These are phyloP conservation scores for Varecia variegata DNA, from an alignment of 2,797 vertebrate genomes.

Conservation along the genomic window DNA sequence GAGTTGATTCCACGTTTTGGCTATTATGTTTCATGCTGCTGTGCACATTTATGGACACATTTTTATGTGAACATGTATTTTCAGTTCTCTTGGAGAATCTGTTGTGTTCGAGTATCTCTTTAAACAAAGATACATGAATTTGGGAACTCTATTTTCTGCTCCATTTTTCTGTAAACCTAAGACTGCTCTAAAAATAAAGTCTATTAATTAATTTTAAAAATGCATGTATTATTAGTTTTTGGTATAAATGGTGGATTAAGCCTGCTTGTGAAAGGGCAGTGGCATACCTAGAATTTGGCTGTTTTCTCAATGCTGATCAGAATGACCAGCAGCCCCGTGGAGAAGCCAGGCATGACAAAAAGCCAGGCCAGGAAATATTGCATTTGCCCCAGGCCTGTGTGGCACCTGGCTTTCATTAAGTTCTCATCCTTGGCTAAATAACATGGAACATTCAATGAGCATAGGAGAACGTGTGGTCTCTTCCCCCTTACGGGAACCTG, in stretches of 20 bases:
- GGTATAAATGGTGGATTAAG: neutral
- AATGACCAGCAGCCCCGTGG: neutral
- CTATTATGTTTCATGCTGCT: neutral
- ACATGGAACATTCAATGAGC: neutral
- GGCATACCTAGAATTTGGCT: neutral
- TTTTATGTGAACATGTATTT: neutral
- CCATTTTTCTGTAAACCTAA: neutral
- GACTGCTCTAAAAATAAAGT: neutral
- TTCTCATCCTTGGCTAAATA: neutral
- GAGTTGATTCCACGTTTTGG: neutral
- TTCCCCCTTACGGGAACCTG: neutral
- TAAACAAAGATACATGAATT: neutral
- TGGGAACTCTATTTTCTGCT: neutral
- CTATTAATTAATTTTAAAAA: neutral
- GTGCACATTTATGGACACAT: neutral
- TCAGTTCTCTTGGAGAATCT: neutral
- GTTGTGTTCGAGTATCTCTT: neutral
- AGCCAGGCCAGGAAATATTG: neutral
- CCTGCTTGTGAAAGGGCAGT: neutral
- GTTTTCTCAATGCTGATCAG: neutral
- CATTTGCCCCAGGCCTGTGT: neutral
- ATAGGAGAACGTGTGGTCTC: neutral
- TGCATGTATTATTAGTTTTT: neutral
- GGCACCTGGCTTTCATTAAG: neutral
- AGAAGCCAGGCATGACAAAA: neutral